Percentiles rank a stretch among this genome's conserved stretches.
Evolutionary conservation across 2,888 invertebrate genomes (phyloP).

Genomic region (Noctua comes): DNA sequence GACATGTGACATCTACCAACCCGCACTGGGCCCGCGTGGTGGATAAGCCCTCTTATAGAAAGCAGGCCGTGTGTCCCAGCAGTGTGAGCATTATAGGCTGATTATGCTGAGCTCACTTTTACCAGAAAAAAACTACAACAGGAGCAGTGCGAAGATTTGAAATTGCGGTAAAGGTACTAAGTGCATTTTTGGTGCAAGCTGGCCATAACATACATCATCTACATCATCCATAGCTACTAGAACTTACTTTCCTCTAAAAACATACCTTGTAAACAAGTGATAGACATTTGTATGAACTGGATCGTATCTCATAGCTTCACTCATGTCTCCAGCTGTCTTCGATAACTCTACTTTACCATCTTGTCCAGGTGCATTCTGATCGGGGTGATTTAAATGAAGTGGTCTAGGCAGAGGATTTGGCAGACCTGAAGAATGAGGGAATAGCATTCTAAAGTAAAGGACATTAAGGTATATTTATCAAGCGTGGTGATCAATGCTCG

Average conservation of each 20-base stretch:
- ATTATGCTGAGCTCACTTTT: too few species aligned
- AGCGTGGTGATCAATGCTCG: too few species aligned
- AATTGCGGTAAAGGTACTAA: too few species aligned
- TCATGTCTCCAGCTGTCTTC: slow-evolving; percentile 64
- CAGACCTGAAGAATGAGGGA: slow-evolving; percentile 64
- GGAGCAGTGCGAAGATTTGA: background rate
- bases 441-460: too few species aligned
- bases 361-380: slow-evolving; percentile 69
- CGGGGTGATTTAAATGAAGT: slow-evolving; percentile 66
- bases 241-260: background rate
- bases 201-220: background rate
- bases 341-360: slow-evolving; percentile 68
- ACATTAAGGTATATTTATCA: too few species aligned
- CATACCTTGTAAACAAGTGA: slow-evolving; percentile 81
- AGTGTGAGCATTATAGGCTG: too few species aligned
- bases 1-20: too few species aligned
- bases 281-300: slow-evolving; percentile 75
- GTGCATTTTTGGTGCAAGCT: background rate
- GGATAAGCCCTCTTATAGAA: too few species aligned
- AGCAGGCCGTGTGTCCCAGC: too few species aligned
- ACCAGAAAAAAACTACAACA: background rate
- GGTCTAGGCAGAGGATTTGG: slow-evolving; percentile 67
- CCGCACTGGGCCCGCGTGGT: too few species aligned
- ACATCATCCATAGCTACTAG: background rate
- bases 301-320: slow-evolving; percentile 70